Conservation (phyloP, 2,113 vertebrate genomes). For the Theristicus caerulescens region DNA sequence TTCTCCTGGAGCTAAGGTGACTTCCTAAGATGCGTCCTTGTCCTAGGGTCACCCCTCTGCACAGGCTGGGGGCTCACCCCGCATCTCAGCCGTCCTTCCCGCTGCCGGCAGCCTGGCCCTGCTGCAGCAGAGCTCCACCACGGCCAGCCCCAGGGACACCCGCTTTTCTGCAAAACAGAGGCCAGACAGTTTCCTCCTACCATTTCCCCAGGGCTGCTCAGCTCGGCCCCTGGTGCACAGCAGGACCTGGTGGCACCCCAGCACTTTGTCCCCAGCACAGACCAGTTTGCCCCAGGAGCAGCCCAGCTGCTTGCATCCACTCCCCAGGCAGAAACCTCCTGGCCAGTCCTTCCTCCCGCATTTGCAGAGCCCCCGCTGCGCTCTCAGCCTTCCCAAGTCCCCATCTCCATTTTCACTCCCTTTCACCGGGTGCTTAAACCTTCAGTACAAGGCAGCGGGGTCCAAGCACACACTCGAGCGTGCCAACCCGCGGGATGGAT, state of each 20-base stretch:
- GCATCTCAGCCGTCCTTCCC: accelerated
- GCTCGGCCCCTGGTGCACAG: background rate
- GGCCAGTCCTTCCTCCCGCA: background rate
- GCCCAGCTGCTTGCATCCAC: too few species aligned
- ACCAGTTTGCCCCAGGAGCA: background rate
- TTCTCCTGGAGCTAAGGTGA: background rate
- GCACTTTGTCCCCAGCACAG: background rate
- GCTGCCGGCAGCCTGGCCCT: background rate
- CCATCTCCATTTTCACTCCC: background rate
- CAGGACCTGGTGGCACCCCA: background rate
- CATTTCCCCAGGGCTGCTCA: accelerated
- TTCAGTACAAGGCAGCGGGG: background rate
- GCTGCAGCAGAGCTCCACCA: background rate
- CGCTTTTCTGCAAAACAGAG: background rate
- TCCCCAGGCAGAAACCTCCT: background rate
- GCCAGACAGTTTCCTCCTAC: background rate
- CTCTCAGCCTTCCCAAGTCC: background rate
- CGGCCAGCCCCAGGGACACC: background rate
- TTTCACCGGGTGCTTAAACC: background rate
- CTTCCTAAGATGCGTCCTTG: background rate
- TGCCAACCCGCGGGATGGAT: background rate
- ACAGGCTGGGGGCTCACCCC: background rate
- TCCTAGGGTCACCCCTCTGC: background rate
- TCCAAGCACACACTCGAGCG: accelerated
- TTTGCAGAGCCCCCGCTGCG: background rate